These are phyloP conservation scores for Buphagus erythrorhynchus DNA, from an alignment of 2,797 vertebrate genomes.

Conservation along the genomic window DNA sequence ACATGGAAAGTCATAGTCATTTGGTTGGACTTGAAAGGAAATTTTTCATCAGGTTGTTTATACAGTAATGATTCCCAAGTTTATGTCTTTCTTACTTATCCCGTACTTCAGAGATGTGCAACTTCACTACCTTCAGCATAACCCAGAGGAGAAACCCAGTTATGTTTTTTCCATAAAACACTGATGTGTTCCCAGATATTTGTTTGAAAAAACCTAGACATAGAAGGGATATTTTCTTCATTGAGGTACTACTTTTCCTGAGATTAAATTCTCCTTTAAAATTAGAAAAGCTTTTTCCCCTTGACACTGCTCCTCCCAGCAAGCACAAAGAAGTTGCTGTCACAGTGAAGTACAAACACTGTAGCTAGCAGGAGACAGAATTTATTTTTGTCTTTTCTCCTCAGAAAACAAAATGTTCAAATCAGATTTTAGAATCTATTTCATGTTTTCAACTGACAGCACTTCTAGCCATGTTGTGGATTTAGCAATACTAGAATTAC, in stretches of 20 bases:
- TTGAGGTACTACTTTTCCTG: not conserved
- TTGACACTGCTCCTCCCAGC: not conserved
- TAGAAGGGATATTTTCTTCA: not conserved
- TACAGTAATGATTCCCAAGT: not conserved
- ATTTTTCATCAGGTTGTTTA: not conserved
- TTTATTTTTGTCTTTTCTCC: not conserved
- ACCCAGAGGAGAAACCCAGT: not conserved
- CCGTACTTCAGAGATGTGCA: not conserved
- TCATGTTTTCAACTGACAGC: not conserved
- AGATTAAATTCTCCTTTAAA: not conserved
- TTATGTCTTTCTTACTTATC: not conserved
- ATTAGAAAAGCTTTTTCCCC: not conserved
- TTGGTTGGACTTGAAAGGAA: not conserved
- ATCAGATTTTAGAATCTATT: not conserved
- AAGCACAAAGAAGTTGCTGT: not conserved
- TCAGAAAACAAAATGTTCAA: not conserved
- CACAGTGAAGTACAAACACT: not conserved
- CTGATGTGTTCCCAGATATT: not conserved
- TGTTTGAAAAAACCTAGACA: not conserved
- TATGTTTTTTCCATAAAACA: not conserved
- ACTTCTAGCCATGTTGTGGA: not conserved
- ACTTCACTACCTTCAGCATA: not conserved
- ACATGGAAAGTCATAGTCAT: not conserved
- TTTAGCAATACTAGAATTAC: not conserved
- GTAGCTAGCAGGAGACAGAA: not conserved